These are phyloP conservation scores for Circaetus cinerascens DNA, from an alignment of 2,113 vertebrate genomes.

Conservation along the genomic window DNA sequence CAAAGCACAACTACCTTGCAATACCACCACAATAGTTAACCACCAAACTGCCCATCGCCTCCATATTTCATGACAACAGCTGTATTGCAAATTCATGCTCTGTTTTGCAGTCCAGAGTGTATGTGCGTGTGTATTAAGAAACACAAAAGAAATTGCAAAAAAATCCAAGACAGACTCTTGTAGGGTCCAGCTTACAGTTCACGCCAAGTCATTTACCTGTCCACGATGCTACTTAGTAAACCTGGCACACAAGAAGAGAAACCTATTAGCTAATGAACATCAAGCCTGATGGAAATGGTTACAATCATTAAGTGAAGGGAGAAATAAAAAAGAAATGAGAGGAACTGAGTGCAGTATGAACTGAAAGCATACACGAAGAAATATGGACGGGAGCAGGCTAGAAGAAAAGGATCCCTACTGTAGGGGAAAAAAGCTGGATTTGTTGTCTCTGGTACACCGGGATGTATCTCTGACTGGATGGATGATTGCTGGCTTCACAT, in stretches of 20 bases:
- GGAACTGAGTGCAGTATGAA: not conserved
- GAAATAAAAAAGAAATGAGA: not conserved
- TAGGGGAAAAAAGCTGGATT: not conserved
- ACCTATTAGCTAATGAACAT: not conserved
- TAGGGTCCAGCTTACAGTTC: not conserved
- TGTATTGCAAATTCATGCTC: not conserved
- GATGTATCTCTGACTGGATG: not conserved
- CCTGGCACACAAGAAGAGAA: not conserved
- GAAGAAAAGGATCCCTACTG: not conserved
- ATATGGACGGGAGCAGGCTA: not conserved
- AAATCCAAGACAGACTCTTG: not conserved
- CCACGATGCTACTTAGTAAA: not conserved
- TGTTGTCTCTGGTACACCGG: not conserved
- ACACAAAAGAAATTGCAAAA: not conserved
- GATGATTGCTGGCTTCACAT: not conserved
- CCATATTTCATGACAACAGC: not conserved
- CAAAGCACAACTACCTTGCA: not conserved
- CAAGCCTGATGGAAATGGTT: not conserved
- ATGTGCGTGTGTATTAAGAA: not conserved
- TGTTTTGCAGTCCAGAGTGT: not conserved
- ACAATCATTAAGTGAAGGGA: not conserved
- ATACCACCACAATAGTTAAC: not conserved
- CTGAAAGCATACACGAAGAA: not conserved
- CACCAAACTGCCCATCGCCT: rapidly evolving
- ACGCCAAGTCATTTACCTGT: not conserved